phyloP scores from a whole-genome alignment of 37 sponge, comb jelly and placozoan genomes.

The Halisarca cf. caerulea region DNA sequence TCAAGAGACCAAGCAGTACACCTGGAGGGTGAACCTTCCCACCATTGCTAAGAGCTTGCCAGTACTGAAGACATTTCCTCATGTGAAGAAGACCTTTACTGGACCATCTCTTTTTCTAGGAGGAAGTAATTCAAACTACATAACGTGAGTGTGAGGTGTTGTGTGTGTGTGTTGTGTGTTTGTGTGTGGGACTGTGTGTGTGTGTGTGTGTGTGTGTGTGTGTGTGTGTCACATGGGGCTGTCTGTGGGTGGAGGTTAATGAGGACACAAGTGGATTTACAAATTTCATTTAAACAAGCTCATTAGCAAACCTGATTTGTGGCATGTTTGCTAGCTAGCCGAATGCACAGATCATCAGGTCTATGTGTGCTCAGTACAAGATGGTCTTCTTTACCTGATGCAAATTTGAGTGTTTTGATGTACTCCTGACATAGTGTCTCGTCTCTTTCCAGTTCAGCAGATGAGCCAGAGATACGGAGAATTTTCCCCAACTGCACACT shows the following conservation, averaged over 20 bases:
- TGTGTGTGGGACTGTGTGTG: background rate
- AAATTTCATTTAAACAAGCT: no score
- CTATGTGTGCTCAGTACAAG: no score
- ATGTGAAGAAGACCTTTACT: background rate
- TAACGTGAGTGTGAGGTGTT: conserved; percentile 42
- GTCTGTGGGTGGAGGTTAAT: no score
- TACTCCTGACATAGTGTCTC: no score
- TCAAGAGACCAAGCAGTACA: background rate
- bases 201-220: no score
- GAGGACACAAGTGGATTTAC: no score
- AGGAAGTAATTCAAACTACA: conserved; percentile 63
- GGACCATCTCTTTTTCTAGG: conserved; percentile 69
- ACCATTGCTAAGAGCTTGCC: conserved; percentile 32
- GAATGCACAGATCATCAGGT: no score
- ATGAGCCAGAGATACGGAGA: conserved; percentile 39
- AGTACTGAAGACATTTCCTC: conserved; percentile 18
- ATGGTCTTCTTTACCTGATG: no score
- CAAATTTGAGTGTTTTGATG: no score
- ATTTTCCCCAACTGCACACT: conserved; percentile 60
- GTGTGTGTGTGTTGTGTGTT: background rate
- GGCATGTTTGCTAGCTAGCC: no score
- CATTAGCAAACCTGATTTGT: no score
- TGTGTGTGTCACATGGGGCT: no score
- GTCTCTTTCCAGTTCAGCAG: conserved; percentile 15
- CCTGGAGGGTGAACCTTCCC: conserved; percentile 69